Evolutionary conservation across 2,113 vertebrate species (phyloP).

Genomic region (Poeciliopsis occidentalis): DNA sequence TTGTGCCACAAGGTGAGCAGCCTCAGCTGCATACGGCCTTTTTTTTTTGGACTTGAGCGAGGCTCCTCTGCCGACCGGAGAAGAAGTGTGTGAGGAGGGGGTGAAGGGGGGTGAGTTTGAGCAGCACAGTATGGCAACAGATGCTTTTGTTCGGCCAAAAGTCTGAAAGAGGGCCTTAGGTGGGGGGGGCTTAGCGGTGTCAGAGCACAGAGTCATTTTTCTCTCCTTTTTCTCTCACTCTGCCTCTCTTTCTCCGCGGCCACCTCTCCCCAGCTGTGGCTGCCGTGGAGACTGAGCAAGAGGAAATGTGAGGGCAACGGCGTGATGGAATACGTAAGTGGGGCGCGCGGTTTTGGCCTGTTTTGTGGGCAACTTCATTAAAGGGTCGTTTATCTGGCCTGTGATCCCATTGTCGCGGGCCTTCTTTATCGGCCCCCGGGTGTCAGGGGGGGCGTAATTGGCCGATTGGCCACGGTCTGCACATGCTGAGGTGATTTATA

Average conservation of each 20-base stretch:
- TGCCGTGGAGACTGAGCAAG: conserved; percentile 93
- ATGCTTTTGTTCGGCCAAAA: conserved; percentile 99
- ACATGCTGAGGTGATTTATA: conserved; percentile 99
- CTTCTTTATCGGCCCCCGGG: conserved; percentile 98
- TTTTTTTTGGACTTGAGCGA: conserved; percentile 48
- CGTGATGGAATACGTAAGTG: conserved; percentile 99
- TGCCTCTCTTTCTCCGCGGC: conserved; percentile 64
- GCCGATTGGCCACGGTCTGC: conserved; percentile 98
- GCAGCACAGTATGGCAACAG: conserved; percentile 99
- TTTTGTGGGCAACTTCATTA: conserved; percentile 99
- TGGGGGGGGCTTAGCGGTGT: conserved; percentile 85
- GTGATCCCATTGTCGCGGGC: conserved; percentile 97
- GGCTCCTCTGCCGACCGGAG: conserved; percentile 42
- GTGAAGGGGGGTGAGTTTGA: conserved; percentile 77
- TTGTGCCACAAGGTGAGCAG: conserved; percentile 97
- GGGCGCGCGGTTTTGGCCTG: conserved; percentile 92
- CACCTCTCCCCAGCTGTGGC: conserved; percentile 92
- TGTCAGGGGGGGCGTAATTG: conserved; percentile 90
- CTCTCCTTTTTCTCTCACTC: conserved; percentile 82
- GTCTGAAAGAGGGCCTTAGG: conserved; percentile 96
- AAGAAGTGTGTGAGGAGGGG: conserved; percentile 59
- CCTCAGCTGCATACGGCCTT: conserved; percentile 77
- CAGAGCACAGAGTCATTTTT: conserved; percentile 93
- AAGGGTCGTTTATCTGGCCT: conserved; percentile 99
- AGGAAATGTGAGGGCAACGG: conserved; percentile 99